Base-by-base conservation (phyloP, 2,113 vertebrate species). In the Dinomys branickii region DNA sequence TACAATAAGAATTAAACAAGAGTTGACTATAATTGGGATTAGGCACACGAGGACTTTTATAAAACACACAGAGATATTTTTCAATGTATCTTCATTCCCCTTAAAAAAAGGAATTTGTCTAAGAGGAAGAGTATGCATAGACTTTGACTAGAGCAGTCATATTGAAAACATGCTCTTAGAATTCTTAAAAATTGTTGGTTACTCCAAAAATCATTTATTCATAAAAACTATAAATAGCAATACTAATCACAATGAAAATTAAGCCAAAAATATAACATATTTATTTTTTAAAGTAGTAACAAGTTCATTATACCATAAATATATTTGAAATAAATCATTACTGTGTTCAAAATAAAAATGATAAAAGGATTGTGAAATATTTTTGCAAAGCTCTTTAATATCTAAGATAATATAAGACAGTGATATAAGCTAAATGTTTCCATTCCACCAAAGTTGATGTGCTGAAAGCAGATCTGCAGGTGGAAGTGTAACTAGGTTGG, bases 1-100 rank as follows among this genome's bases (percentile, higher is more conserved):
- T 94, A 83, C 96, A 90, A 56, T 67, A 85, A 33, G 7, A 95
- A 91, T 94, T 91, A 94, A 94, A 58, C 16, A 86, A 33, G 30
- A 87, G 22, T 63, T 95, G 92, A 89, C 22, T n/a, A 95, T 28
- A 94, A 90, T 56, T 83, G 2, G 2, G 26, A 91, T 92, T 85
- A 71, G 88, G 17, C 38, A 38, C 3, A 75, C 7, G 24, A 56
- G 17, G 5, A 35, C 38, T 84, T 44, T 93, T 83, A 81, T 28
- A 1, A 96, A 77, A 59, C 35, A 88, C 89, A 71, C 59, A 22
- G 11, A 61, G 35, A 90, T 58, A 54, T 93, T 91, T 87, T 26
- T 38, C 38, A 83, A 16, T 90, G 3, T 63, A 75, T 47, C 35
- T 87, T 84, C 22, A 84, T 33, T 26, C 63, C 50, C 54, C 26